These are phyloP conservation scores for Deroptyus accipitrinus DNA, from an alignment of 2,113 vertebrate genomes.

Conservation along the genomic window DNA sequence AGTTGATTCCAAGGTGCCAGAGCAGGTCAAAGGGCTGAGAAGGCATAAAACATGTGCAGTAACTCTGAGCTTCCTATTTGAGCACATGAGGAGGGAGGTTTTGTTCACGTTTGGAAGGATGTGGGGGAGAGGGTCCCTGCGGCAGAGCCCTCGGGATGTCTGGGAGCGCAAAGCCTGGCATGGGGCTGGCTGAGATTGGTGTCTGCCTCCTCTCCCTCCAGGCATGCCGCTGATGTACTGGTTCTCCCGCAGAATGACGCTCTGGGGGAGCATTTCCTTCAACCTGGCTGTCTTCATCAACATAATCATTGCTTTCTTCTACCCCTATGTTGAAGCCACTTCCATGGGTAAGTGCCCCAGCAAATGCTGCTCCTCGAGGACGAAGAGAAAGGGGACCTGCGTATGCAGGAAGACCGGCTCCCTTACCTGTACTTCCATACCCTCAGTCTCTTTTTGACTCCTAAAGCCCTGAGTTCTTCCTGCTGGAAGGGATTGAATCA, in stretches of 20 bases:
- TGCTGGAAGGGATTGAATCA: neutral
- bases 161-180: neutral
- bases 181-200: slow-evolving; percentile 16
- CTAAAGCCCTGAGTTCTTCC: neutral
- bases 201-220: slow-evolving; percentile 61
- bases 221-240: slow-evolving; percentile 96
- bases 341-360: slow-evolving; percentile 76
- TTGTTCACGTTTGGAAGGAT: neutral
- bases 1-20: neutral
- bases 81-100: neutral
- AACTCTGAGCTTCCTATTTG: neutral
- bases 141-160: neutral
- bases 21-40: neutral
- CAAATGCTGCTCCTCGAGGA: neutral
- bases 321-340: slow-evolving; percentile 87
- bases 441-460: neutral
- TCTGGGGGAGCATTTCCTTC: slow-evolving; percentile 98
- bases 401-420: neutral
- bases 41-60: neutral
- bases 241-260: slow-evolving; percentile 95
- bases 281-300: slow-evolving; percentile 98
- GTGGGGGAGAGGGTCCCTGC: neutral
- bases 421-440: neutral
- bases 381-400: neutral
- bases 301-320: slow-evolving; percentile 98